Evolutionary conservation across 2,113 vertebrate genomes (phyloP).

Genomic region (Bos javanicus): DNA sequence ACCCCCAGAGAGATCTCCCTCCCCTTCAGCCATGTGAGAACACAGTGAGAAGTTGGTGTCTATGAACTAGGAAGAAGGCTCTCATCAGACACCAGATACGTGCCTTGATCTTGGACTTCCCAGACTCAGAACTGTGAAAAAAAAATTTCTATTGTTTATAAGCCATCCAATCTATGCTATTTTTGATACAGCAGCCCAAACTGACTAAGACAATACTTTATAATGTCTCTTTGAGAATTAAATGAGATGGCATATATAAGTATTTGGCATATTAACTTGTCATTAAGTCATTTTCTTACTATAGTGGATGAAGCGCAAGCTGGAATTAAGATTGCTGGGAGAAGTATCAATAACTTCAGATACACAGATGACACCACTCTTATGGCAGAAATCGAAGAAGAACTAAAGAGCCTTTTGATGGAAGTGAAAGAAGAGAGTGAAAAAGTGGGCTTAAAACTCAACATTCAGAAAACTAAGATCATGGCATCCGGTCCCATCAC

Average conservation of each 20-base stretch:
- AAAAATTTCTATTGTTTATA: neutral
- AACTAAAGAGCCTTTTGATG: neutral
- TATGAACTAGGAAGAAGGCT: neutral
- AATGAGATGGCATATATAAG: neutral
- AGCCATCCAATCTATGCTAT: neutral
- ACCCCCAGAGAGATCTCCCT: neutral
- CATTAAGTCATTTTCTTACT: neutral
- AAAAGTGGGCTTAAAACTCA: neutral
- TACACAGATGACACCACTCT: neutral
- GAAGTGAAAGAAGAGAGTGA: neutral
- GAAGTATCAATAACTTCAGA: neutral
- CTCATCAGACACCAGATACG: neutral
- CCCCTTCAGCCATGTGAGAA: neutral
- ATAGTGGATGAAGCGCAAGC: neutral
- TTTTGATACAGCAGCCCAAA: neutral
- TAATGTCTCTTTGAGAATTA: neutral
- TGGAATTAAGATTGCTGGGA: neutral
- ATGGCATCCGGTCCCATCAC: neutral
- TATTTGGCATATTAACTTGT: neutral
- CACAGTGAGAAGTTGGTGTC: neutral
- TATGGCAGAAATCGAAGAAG: neutral
- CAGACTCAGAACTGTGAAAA: neutral
- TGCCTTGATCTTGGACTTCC: neutral
- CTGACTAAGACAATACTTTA: neutral
- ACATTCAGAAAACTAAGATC: neutral